These are phyloP conservation scores for Phocoena phocoena DNA, from an alignment of 2,113 vertebrate species.

Conservation along the genomic window DNA sequence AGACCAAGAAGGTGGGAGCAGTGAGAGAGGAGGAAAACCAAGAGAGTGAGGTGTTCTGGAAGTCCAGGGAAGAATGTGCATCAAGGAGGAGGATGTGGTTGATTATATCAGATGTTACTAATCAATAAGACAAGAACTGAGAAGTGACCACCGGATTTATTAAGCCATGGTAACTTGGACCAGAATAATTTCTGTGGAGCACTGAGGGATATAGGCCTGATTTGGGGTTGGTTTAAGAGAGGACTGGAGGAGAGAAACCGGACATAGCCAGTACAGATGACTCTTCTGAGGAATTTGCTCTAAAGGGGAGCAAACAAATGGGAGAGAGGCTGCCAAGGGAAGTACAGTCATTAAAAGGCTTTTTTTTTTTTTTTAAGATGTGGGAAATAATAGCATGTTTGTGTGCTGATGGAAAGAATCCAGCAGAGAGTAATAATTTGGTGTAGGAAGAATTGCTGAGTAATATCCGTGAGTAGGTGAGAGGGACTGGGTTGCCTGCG, in stretches of 20 bases:
- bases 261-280: background rate
- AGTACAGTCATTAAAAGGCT: background rate
- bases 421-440: background rate
- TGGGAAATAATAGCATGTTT: background rate
- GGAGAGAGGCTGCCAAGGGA: background rate
- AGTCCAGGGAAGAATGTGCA: background rate
- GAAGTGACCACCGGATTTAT: background rate
- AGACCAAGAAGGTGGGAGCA: background rate
- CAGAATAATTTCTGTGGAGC: background rate
- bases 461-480: background rate
- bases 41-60: background rate
- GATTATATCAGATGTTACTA: background rate
- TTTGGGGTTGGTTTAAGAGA: background rate
- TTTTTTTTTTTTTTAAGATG: constrained; percentile 3
- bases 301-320: background rate
- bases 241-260: background rate
- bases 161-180: background rate
- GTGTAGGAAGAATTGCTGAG: background rate
- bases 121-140: background rate
- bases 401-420: background rate
- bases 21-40: background rate
- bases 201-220: background rate
- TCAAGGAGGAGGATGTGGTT: background rate
- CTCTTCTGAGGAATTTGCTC: background rate
- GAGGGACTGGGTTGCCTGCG: background rate